Evolutionary conservation across 2,888 invertebrate species (phyloP), one percentile per base, ranked within the genome.

Genomic region (Meganola albula): DNA sequence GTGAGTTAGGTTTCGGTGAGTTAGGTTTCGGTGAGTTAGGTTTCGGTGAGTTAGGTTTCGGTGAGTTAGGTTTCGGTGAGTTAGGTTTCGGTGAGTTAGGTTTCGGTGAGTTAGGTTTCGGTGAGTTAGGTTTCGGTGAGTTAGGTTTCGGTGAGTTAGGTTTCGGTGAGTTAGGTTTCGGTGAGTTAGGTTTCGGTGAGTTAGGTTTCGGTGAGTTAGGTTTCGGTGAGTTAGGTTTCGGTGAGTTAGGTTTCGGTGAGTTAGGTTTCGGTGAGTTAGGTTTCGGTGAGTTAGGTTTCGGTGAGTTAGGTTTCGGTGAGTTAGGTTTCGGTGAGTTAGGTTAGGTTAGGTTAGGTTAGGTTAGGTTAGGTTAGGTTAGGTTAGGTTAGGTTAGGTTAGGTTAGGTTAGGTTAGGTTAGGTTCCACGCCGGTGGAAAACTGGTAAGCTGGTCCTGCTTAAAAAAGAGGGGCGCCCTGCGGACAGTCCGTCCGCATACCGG

Each of bases 351-450:
- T 41, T 37, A 37, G 41, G 41, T 41, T 41, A 41, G 41, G 41
- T 41, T 41, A 37, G 41, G 40, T 40, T 40, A 40, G 39, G 39
- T 40, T 44, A 44, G 44, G 44, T 44, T 44, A 44, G 45, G 44
- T 41, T 45, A 45, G 44, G 41, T 40, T 40, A 31, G 30, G 40
- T 40, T 40, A 40, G 40, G 40, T 40, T 44, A 40, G 40, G 40
- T 40, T 44, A 44, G 40, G 44, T 40, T 44, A 40, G 44, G 44
- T 40, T 40, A 44, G 39, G 40, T 44, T 40, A 40, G 44, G 40
- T 40, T 40, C 12, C 4, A 40, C 38, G 38, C 40, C 34, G 34
- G 43, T 39, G 34, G 32, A 44, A 40, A 35, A 33, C 37, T 35
- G 37, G 44, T 37, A 35, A 40, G 40, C 34, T 40, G 16, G 16